Conservation (phyloP, 1,140 invertebrate species). For the Temnothorax curvispinosus region DNA sequence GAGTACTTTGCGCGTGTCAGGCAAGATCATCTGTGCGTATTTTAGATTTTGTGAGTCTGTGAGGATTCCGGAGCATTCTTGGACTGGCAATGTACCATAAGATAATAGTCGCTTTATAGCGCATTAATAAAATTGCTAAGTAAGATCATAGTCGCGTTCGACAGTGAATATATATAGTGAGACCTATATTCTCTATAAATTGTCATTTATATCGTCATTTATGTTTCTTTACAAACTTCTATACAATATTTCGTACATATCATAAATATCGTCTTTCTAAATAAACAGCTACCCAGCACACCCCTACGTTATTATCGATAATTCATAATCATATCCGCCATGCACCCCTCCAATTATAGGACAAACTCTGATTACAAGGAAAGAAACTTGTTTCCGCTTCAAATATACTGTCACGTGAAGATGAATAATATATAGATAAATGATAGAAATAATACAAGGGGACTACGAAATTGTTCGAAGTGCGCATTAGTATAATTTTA, state of each 20-base stretch:
- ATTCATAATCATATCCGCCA: too few relatives aligned
- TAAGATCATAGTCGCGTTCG: background rate
- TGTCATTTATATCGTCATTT: background rate
- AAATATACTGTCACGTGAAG: background rate
- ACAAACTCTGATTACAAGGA: background rate
- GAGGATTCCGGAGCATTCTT: background rate
- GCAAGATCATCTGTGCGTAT: background rate
- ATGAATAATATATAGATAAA: background rate
- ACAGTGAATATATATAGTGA: background rate
- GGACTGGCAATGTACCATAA: background rate
- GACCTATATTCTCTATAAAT: background rate
- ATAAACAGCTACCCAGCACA: background rate
- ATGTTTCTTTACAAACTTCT: background rate
- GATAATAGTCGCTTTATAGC: background rate
- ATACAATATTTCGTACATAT: too few relatives aligned
- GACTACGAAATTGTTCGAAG: background rate
- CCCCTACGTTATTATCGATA: background rate
- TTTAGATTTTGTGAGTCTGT: background rate
- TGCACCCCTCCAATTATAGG: background rate
- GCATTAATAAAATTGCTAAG: background rate
- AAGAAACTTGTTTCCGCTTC: background rate
- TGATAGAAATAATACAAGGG: background rate
- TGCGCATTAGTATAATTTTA: background rate
- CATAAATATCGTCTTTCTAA: background rate
- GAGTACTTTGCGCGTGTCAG: background rate